Evolutionary conservation across 2,113 vertebrate genomes (phyloP).

Genomic region (Nanorana parkeri): DNA sequence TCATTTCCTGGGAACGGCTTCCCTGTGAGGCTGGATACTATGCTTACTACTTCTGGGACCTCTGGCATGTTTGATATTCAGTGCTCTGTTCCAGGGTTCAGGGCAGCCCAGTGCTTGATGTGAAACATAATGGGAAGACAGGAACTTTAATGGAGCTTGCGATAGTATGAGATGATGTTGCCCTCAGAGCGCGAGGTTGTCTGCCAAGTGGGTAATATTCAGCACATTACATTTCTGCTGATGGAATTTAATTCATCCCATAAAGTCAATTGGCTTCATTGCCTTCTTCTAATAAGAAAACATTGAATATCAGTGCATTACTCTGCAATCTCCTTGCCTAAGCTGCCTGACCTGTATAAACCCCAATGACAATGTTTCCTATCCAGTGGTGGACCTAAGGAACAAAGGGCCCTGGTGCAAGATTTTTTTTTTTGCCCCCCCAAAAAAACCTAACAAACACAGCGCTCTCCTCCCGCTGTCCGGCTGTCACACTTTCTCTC

Average conservation of each 20-base stretch:
- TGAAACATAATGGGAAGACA: constrained; percentile 20
- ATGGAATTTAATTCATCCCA: constrained; percentile 35
- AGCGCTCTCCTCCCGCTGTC: too few species aligned
- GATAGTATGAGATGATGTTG: constrained; percentile 27
- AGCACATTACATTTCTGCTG: constrained; percentile 41
- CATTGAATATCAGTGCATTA: constrained; percentile 7
- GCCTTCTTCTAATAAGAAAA: constrained; percentile 33
- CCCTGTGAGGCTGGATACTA: not conserved
- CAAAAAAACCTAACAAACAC: too few species aligned
- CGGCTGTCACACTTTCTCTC: too few species aligned
- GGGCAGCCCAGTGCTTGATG: not conserved
- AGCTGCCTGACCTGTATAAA: not conserved
- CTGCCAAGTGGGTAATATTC: constrained; percentile 41
- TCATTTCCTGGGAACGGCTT: not conserved
- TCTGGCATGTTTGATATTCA: constrained; percentile 5
- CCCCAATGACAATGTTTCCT: too few species aligned
- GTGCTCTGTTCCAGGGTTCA: not conserved
- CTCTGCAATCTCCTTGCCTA: not conserved
- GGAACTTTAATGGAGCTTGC: constrained; percentile 31
- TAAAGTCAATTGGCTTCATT: constrained; percentile 44
- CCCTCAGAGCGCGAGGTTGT: constrained; percentile 15
- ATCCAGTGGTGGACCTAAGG: too few species aligned
- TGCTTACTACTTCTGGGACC: not conserved
- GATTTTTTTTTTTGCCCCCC: too few species aligned
- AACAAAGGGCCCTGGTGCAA: too few species aligned